Evolutionary conservation across 2,113 vertebrate species (phyloP).

Genomic region (Eclectus roratus): DNA sequence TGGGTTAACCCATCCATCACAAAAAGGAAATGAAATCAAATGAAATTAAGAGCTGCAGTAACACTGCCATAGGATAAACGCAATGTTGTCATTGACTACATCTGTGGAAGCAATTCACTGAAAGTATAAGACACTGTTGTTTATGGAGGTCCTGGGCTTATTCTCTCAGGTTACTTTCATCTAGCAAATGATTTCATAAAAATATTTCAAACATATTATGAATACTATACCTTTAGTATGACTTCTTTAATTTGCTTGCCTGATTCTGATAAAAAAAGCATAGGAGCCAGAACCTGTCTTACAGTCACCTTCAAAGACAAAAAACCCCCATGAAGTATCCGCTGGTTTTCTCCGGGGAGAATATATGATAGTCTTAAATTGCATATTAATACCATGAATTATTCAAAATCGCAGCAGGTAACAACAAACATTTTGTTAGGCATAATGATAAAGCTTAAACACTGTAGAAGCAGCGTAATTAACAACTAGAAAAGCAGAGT

Average conservation of each 20-base stretch:
- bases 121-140: neutral
- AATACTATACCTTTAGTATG: neutral
- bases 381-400: neutral
- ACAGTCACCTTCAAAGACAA: neutral
- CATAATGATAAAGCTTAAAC: neutral
- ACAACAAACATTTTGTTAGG: neutral
- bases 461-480: neutral
- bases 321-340: neutral
- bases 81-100: neutral
- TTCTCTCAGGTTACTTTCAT: neutral
- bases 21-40: neutral
- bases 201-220: neutral
- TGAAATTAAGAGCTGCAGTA: neutral
- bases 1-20: neutral
- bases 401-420: slow-evolving; percentile 30
- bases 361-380: neutral
- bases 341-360: neutral
- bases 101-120: neutral
- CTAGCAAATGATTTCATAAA: neutral
- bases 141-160: neutral
- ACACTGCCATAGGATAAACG: neutral
- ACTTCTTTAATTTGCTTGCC: neutral
- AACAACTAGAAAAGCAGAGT: neutral
- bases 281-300: neutral
- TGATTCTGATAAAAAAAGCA: neutral